Percentiles rank a stretch among this genome's conserved stretches.
phyloP scores from a whole-genome alignment of 1,140 invertebrate genomes.

The Brachionus angularis region DNA sequence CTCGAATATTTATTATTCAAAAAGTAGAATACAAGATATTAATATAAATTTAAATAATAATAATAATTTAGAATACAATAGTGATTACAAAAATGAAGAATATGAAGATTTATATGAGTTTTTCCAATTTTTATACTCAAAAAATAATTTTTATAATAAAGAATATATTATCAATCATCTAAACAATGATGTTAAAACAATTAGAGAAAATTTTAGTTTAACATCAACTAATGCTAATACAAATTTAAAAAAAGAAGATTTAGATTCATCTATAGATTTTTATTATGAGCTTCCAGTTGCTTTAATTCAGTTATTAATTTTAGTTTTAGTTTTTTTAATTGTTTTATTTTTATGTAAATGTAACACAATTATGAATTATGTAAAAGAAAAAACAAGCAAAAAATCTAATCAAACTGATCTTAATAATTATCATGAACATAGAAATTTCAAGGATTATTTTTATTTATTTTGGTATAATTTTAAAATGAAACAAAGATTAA shows the following conservation, averaged over 20 bases:
- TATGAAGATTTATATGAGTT: constrained; percentile 13
- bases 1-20: too few species aligned
- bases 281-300: neutral
- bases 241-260: neutral
- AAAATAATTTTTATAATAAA: neutral
- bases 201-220: neutral
- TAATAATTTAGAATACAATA: neutral
- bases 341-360: constrained; percentile 14
- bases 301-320: constrained; percentile 16
- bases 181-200: neutral
- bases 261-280: neutral
- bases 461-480: constrained; percentile 8
- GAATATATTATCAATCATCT: neutral
- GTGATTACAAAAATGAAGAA: neutral
- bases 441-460: neutral
- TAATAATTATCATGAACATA: neutral
- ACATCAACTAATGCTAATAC: neutral
- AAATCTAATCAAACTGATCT: neutral
- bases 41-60: neutral
- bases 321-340: neutral
- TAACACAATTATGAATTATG: neutral
- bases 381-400: neutral
- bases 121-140: constrained; percentile 5
- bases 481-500: neutral
- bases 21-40: too few species aligned